Percentiles rank a stretch among this genome's conserved stretches.
Conservation (phyloP, 2,797 vertebrate species). For the Sebastes glaucus region DNA sequence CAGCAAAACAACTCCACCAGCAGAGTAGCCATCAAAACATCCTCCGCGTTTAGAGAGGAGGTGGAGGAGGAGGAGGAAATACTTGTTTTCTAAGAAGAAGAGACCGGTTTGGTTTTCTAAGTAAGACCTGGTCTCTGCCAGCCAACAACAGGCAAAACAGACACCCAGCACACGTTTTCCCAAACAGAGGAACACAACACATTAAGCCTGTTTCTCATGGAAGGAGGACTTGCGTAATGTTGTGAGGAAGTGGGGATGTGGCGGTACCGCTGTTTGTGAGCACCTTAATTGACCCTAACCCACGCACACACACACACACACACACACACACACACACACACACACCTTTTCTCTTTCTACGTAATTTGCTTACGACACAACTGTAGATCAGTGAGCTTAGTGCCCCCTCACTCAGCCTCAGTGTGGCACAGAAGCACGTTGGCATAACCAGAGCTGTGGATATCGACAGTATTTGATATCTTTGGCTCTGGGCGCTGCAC, state of each 20-base stretch:
- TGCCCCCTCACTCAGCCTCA: conserved; percentile 33
- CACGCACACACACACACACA: conserved; percentile 33
- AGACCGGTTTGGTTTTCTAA: conserved; percentile 47
- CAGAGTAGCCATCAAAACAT: conserved; percentile 59
- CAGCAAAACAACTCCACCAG: conserved; percentile 47
- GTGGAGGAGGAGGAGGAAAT: neutral
- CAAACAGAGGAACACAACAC: conserved; percentile 21
- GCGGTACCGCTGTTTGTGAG: conserved; percentile 49
- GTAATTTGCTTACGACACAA: conserved; percentile 68
- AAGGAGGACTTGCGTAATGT: conserved; percentile 1
- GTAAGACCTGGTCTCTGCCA: conserved; percentile 16
- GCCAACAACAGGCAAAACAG: conserved; percentile 16
- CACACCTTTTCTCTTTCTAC: conserved; percentile 29
- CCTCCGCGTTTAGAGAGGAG: conserved; percentile 4
- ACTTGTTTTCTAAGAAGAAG: conserved; percentile 49
- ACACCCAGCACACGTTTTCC: conserved; percentile 4
- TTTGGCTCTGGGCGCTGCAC: conserved; percentile 31
- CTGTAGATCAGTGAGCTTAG: conserved; percentile 68
- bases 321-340: conserved; percentile 47
- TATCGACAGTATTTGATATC: conserved; percentile 15
- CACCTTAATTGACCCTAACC: conserved; percentile 61
- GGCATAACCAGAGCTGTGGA: conserved; percentile 15
- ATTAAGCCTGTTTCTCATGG: conserved; percentile 24
- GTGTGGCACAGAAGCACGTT: conserved; percentile 37
- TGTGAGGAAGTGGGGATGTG: conserved; percentile 11